Evolutionary conservation across 2,888 invertebrate species (phyloP).

Genomic region (Pollenia amentaria): DNA sequence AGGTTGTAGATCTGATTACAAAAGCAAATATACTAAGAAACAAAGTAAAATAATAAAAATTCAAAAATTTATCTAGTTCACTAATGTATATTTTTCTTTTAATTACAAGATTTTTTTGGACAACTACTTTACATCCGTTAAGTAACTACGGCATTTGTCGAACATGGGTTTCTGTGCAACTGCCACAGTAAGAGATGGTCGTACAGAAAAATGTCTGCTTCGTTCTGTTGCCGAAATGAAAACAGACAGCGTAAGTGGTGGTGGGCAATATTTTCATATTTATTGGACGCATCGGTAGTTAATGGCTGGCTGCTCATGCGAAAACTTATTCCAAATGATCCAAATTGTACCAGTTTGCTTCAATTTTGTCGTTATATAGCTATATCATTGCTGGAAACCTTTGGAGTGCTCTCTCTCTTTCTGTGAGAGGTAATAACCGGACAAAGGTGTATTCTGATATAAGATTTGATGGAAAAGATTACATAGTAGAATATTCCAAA

Average conservation of each 20-base stretch:
- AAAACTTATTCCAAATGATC: conserved; percentile 39
- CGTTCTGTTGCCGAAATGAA: conserved; percentile 25
- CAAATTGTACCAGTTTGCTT: conserved; percentile 15
- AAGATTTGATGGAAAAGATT: conserved; percentile 9
- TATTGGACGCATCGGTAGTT: conserved; percentile 37
- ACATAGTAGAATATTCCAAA: conserved; percentile 29
- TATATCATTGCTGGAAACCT: conserved; percentile 5
- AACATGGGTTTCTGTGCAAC: conserved; percentile 14
- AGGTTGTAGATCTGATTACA: conserved; percentile 26
- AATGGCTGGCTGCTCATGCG: conserved; percentile 43
- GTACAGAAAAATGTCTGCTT: conserved; percentile 30
- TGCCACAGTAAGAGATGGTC: conserved; percentile 7
- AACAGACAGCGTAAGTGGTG: conserved; percentile 19
- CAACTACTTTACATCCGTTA: conserved; percentile 6
- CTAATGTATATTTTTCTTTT: conserved; percentile 7
- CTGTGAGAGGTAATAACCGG: background rate
- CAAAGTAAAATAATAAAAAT: background rate
- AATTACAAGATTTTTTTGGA: conserved; percentile 18
- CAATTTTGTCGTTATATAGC: conserved; percentile 2
- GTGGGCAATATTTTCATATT: conserved; percentile 38
- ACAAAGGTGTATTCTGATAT: no score
- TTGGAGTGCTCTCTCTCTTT: background rate
- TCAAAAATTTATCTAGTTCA: background rate
- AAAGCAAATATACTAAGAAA: conserved; percentile 3
- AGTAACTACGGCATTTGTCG: conserved; percentile 4